These are phyloP conservation scores for Philhelius pedissequus DNA, from an alignment of 2,888 invertebrate species.

Conservation along the genomic window DNA sequence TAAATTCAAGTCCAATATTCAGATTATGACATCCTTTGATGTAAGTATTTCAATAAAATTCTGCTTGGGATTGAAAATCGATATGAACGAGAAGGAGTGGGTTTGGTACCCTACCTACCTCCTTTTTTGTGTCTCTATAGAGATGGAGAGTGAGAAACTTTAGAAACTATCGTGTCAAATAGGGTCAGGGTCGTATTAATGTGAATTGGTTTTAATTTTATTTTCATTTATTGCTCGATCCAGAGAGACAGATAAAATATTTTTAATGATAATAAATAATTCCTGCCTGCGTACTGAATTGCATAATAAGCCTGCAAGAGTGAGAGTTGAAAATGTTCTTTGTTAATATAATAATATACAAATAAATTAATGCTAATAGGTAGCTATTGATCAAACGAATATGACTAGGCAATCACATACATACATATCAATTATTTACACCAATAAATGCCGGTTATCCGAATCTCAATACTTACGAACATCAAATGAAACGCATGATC, in stretches of 20 bases:
- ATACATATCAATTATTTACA: background rate
- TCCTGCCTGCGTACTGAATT: background rate
- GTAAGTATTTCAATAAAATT: conserved; percentile 33
- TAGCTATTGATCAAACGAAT: background rate
- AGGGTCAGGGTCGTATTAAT: conserved; percentile 50
- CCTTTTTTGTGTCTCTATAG: background rate
- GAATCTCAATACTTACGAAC: background rate
- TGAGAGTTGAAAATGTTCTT: background rate
- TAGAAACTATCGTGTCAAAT: background rate
- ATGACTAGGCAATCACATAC: background rate
- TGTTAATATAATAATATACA: background rate
- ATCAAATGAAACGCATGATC: background rate
- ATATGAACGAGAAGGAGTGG: conserved; percentile 3
- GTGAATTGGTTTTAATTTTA: background rate
- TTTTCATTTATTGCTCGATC: background rate
- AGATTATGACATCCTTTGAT: conserved; percentile 40
- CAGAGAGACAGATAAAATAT: background rate
- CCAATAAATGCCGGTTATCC: background rate
- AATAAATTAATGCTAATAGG: too few species aligned
- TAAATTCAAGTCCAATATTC: background rate
- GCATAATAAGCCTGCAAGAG: conserved; percentile 5
- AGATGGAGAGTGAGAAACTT: background rate
- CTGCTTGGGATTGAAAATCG: conserved; percentile 30
- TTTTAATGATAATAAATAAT: background rate
- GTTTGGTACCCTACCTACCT: background rate